Base-by-base conservation (phyloP, 2,888 invertebrate species). In the Bhutanitis thaidina region DNA sequence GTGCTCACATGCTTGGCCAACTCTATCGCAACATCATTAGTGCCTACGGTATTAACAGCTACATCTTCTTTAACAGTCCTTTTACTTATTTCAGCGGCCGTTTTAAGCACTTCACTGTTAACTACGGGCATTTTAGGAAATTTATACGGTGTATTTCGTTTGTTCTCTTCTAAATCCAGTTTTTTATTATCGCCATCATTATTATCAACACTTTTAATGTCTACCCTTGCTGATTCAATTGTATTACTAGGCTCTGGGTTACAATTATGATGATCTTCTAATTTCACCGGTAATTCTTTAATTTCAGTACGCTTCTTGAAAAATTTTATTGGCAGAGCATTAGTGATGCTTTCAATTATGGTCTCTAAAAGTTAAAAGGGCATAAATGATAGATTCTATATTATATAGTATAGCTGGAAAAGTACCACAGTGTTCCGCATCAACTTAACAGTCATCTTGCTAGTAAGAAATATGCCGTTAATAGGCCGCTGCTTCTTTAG, bases 51-150 rank as follows among this genome's bases (percentile, higher is more conserved):
- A 47, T 84, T 82, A 0, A 84, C 76, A 8, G 75, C 70, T 30
- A 61, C 73, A 43, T 86, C 83, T 52, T 72, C 71, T 59, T 66
- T 74, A 4, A 59, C 50, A 1, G 64, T 58, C 29, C 53, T 63
- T 43, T 56, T 73, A 7, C 60, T 58, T 54, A 64, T 77, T 30
- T 65, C 70, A 12, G 62, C 57, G 1, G 76, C 67, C 29, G 61
- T 45, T 62, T 83, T 86, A 7, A 89, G 60, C 0, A 79, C 61
- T 12, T 85, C 85, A 56, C 85, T 86, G 35, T 51, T 79, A 3
- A 77, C 57, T 16, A 87, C 38, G 7, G 88, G 88, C 88, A 89
- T 88, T 74, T 77, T 83, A 7, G 84, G 87, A 55, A 85, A 77
- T 65, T 77, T 81, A 45, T 78, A 80, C 3, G 52, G 40, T 10